A percentile compares a stretch with the other conserved stretches of the same genome.
phyloP scores from a whole-genome alignment of 1,140 invertebrate genomes.

The Trinorchestia longiramus region DNA sequence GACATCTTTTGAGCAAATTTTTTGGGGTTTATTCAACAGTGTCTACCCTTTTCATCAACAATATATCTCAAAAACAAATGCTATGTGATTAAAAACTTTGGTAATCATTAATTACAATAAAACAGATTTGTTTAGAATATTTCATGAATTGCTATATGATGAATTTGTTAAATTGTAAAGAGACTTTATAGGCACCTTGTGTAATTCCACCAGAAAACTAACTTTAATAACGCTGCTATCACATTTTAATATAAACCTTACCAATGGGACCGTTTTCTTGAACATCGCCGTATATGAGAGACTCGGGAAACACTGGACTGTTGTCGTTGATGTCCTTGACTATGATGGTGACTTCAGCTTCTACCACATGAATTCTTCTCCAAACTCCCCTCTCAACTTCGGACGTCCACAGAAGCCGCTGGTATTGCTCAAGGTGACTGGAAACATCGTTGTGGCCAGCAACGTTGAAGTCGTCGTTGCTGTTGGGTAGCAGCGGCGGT shows the following conservation, averaged over 20 bases:
- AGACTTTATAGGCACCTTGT: no score
- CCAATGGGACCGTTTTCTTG: constrained; percentile 60
- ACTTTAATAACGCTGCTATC: not conserved
- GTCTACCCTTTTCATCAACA: no score
- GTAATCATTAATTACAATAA: no score
- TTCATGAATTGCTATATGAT: no score
- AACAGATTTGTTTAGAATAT: no score
- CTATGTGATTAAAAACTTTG: no score
- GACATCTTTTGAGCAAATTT: no score
- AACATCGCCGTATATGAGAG: constrained; percentile 56
- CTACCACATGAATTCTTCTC: constrained; percentile 56
- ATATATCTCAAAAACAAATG: no score
- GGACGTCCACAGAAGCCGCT: constrained; percentile 15
- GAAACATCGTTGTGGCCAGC: not conserved
- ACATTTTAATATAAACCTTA: not conserved
- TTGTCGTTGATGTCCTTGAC: constrained; percentile 60
- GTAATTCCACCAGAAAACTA: not conserved
- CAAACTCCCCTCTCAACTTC: constrained; percentile 15
- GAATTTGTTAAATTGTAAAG: no score
- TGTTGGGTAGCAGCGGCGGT: not conserved
- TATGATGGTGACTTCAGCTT: constrained; percentile 56
- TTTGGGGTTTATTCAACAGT: no score
- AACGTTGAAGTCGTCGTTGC: not conserved
- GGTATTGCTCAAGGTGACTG: constrained; percentile 6
- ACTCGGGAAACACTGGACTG: constrained; percentile 34